Percentiles rank a stretch among this genome's conserved stretches.
Evolutionary conservation across 2,113 vertebrate species (phyloP).

Genomic region (Datnioides undecimradiatus): DNA sequence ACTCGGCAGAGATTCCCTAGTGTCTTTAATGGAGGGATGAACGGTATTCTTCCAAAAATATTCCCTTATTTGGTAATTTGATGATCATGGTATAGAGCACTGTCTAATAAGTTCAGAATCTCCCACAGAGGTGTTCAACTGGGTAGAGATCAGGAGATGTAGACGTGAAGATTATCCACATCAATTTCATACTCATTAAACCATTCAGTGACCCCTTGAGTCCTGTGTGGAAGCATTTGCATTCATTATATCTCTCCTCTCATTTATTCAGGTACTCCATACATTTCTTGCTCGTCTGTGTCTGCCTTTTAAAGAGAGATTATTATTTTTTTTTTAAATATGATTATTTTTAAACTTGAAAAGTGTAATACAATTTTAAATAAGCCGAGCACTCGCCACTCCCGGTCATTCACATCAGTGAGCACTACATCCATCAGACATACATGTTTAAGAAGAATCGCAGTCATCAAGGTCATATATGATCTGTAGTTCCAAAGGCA

Average conservation of each 20-base stretch:
- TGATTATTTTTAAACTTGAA: too few relatives aligned
- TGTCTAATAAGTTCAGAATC: not conserved
- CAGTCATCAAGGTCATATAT: not conserved
- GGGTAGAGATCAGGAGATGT: not conserved
- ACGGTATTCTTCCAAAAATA: not conserved
- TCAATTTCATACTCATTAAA: conserved; percentile 1
- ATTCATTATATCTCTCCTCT: not conserved
- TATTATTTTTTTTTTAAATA: too few relatives aligned
- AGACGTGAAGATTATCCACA: not conserved
- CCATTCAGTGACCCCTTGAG: not conserved
- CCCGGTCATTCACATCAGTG: not conserved
- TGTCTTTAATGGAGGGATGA: not conserved
- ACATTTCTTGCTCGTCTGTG: not conserved
- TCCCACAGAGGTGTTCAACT: not conserved
- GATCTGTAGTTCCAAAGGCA: not conserved
- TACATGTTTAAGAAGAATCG: not conserved
- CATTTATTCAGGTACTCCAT: not conserved
- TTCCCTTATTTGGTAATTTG: not conserved
- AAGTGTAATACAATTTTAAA: too few relatives aligned
- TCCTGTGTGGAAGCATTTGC: not conserved
- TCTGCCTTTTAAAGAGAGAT: not conserved
- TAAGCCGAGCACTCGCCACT: not conserved
- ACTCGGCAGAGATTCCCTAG: not conserved
- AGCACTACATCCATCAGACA: not conserved
- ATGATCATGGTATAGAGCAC: too few relatives aligned